Evolutionary conservation across 2,888 invertebrate genomes (phyloP), one percentile per base, ranked within the genome.

Genomic region (Eremobia ochroleuca): DNA sequence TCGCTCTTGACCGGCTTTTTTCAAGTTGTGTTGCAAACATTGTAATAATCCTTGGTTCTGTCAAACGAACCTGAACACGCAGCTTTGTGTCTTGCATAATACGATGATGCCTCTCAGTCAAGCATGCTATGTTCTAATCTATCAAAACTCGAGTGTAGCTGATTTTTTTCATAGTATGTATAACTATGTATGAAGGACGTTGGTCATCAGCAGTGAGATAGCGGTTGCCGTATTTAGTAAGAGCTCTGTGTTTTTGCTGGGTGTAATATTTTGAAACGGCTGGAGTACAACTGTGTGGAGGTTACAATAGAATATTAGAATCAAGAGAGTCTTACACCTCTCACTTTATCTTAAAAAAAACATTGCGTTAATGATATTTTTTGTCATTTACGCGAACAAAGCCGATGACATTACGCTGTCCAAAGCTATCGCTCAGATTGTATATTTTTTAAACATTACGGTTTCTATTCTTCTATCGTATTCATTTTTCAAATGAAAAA

Each of bases 221-320:
- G 70, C 72, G 28, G 79, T 79, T 43, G 1, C 9, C 18, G 55
- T 73, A 75, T 79, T 82, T 75, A 82, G 66, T 65, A 61, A 69
- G 52, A 64, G 59, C 15, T 61, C 0, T 11, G 9, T 8, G 55
- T 82, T 82, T 77, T 79, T 81, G 55, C n/a, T n/a, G 15, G n/a
- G 1, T 46, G 73, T 34, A 81, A 81, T 73, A 3, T 73, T 69
- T 76, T 61, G n/a, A 81, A 77, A 73, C 62, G 73, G 43, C 25
- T 62, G 18, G 34, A 34, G 13, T 46, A 76, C 43, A 81, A 28
- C 5, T 59, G 18, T 59, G 2, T 31, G 15, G 13, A 55, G n/a
- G 13, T 55, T n/a, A 5, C n/a, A n/a, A 13, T 11, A 28, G 28
- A 58, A 58, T 28, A 18, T 28, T 28, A 58, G 58, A 58, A 28